Percentiles rank a stretch among this genome's conserved stretches.
Conservation (phyloP, 1,140 invertebrate genomes). For the Tigriopus japonicus region DNA sequence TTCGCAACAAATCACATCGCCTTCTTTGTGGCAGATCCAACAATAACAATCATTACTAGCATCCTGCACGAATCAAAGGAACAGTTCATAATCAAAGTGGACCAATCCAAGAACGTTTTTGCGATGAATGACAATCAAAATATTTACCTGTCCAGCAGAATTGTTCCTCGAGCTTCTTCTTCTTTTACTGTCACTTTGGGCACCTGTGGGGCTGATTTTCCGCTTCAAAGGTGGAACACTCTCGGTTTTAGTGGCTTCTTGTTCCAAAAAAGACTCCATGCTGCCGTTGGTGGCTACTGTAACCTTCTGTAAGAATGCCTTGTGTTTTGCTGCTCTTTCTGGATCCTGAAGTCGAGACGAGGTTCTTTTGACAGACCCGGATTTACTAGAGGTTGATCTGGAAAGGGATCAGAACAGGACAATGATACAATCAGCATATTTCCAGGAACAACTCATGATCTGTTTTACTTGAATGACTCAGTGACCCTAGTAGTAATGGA, state of each 20-base stretch:
- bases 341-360: conserved; percentile 14
- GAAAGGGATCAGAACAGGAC: too few species aligned
- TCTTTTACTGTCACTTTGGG: not conserved
- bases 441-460: too few species aligned
- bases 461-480: too few species aligned
- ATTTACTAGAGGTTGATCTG: too few species aligned
- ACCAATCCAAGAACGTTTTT: too few species aligned
- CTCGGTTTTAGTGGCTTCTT: conserved; percentile 14
- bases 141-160: conserved; percentile 13
- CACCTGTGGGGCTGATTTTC: not conserved
- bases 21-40: conserved; percentile 63
- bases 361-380: not conserved
- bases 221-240: conserved; percentile 8
- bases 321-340: conserved; percentile 19
- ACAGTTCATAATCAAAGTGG: not conserved
- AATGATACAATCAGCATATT: too few species aligned
- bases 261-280: conserved; percentile 15
- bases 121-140: too few species aligned
- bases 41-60: conserved; percentile 51
- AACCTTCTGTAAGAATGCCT: conserved; percentile 19
- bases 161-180: conserved; percentile 14
- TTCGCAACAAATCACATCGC: conserved; percentile 43
- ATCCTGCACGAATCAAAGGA: conserved; percentile 19
- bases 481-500: too few species aligned
- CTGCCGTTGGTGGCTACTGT: conserved; percentile 16